A percentile compares a stretch with the other conserved stretches of the same genome.
phyloP scores from a whole-genome alignment of 2,888 invertebrate species.

The Pyrrhia umbra region DNA sequence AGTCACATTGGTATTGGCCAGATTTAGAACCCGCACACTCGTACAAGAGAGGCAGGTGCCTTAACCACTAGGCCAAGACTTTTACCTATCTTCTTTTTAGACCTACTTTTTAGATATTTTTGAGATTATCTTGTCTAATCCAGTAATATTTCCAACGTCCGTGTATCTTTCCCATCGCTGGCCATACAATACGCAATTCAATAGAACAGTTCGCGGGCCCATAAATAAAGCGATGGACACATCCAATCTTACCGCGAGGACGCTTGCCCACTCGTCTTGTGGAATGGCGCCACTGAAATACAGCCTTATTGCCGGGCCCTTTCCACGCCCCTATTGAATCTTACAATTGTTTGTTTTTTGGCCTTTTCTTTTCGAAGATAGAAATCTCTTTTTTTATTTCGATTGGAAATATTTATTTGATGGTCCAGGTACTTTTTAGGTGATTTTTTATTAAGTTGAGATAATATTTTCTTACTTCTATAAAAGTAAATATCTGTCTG shows the following conservation, averaged over 20 bases:
- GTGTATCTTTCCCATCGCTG: conserved; percentile 39
- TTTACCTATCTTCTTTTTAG: no score
- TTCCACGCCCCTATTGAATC: conserved; percentile 50
- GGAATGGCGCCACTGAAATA: conserved; percentile 64
- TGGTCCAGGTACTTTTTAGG: background rate
- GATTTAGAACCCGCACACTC: no score
- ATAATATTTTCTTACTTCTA: no score
- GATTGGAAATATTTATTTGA: conserved; percentile 31
- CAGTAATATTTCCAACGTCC: conserved; percentile 7
- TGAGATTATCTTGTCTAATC: no score
- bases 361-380: conserved; percentile 14
- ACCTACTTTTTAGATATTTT: no score
- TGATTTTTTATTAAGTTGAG: no score
- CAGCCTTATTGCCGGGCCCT: conserved; percentile 57
- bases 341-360: conserved; percentile 37
- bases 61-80: no score
- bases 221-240: conserved; percentile 76
- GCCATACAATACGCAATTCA: conserved; percentile 62
- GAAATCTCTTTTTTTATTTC: conserved; percentile 19
- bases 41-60: no score
- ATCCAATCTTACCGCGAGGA: conserved; percentile 72
- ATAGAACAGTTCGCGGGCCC: conserved; percentile 64
- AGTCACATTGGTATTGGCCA: no score
- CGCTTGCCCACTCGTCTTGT: conserved; percentile 66
- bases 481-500: no score